Base-by-base conservation (phyloP, 2,797 vertebrate genomes). In the Hirundo rustica region DNA sequence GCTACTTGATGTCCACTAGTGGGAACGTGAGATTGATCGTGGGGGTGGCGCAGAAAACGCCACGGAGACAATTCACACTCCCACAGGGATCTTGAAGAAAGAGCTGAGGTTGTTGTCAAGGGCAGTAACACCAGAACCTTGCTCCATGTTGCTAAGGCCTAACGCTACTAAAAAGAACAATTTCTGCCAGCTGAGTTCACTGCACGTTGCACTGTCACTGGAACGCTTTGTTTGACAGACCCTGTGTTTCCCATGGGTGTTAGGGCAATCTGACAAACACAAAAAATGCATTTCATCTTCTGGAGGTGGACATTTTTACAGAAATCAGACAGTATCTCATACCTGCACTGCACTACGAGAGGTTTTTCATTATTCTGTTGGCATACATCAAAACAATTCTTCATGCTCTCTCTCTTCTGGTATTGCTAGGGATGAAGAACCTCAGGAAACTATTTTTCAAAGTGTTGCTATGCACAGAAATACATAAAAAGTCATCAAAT, bases 1-100 rank as follows among this genome's bases (percentile, higher is more conserved):
- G 12, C 12, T 61, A 5, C 21, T 12, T 15, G 16, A 74, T 5
- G 10, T 16, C 50, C 45, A 8, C 9, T 3, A 16, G 5, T 14
- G 2, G 9, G 17, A 61, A 10, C 6, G 15, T 1, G 19, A 73
- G 14, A 20, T 9, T 45, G 42, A 36, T 47, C 6, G 3, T 9
- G 15, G 9, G 16, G 7, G 4, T n/a, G 2, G 1, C 23, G 9
- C 0, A 1, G 34, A 68, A 61, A 75, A n/a, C 2, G 48, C 9
- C 29, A 32, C 1, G 6, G 21, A 21, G 17, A 30, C 3, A 7
- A 42, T 67, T 71, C 17, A 36, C 5, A 16, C 5, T 62, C 15
- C 25, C 5, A 11, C 2, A 25, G 36, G 25, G 80, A 7, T 23
- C 3, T 4, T 51, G 26, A 57, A 57, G 38, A 30, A 76, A 61